phyloP scores from a whole-genome alignment of 1,140 invertebrate species.

The Agrilus planipennis region DNA sequence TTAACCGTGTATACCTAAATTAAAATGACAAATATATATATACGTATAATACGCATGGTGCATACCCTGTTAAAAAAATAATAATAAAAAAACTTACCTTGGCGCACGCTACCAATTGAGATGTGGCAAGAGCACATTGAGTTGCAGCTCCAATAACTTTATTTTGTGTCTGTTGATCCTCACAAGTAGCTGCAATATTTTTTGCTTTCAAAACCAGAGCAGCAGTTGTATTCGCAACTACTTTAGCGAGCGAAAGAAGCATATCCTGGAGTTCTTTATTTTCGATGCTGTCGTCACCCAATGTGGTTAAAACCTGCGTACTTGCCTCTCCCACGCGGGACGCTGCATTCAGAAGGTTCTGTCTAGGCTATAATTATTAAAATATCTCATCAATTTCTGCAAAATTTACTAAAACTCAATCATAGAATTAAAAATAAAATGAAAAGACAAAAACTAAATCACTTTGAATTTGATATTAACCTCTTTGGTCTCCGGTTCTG shows the following conservation, averaged over 20 bases:
- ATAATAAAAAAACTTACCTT: constrained; percentile 48
- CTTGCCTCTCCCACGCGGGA: constrained; percentile 92
- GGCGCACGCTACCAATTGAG: constrained; percentile 93
- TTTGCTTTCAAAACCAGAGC: constrained; percentile 90
- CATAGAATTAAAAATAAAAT: constrained; percentile 24
- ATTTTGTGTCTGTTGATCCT: constrained; percentile 65
- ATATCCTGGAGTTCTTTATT: constrained; percentile 72
- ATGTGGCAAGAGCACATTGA: constrained; percentile 92
- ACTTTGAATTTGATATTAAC: constrained; percentile 32
- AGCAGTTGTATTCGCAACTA: constrained; percentile 93
- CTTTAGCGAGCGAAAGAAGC: constrained; percentile 81
- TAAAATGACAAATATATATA: too few species aligned
- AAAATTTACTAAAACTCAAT: too few species aligned
- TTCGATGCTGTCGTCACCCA: constrained; percentile 79
- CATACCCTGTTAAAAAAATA: background rate
- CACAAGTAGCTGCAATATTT: constrained; percentile 79
- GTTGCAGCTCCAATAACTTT: constrained; percentile 89
- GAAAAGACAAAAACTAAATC: constrained; percentile 6
- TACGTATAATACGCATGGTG: too few species aligned
- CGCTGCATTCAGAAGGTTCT: constrained; percentile 87
- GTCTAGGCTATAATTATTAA: constrained; percentile 57
- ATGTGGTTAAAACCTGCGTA: constrained; percentile 84
- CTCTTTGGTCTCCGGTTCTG: constrained; percentile 87
- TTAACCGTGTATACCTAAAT: too few species aligned
- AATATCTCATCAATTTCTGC: too few species aligned